Evolutionary conservation across 2,113 vertebrate genomes (phyloP).

Genomic region (Pyxicephalus adspersus): DNA sequence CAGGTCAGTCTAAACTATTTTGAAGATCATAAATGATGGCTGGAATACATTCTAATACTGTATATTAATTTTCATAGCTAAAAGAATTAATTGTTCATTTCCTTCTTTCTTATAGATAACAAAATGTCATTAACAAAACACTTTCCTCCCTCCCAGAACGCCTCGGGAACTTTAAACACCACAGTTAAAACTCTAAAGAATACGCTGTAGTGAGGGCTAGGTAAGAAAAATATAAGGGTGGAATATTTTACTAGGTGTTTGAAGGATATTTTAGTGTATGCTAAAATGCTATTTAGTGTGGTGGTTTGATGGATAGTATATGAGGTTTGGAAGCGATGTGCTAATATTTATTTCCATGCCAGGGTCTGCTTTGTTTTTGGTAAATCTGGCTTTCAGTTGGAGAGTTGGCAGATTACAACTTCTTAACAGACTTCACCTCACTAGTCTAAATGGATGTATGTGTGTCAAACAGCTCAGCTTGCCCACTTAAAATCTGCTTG

Average conservation of each 20-base stretch:
- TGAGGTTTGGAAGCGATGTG: slow-evolving; percentile 17
- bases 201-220: neutral
- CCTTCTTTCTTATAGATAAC: no score
- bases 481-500: slow-evolving; percentile 48
- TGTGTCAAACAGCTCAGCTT: slow-evolving; percentile 45
- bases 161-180: neutral
- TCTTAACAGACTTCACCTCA: slow-evolving; percentile 52
- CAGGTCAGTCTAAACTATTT: no score
- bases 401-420: slow-evolving; percentile 46
- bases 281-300: slow-evolving; percentile 35
- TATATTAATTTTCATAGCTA: no score
- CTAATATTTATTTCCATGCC: slow-evolving; percentile 48
- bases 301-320: slow-evolving; percentile 29
- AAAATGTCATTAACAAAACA: no score
- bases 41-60: no score
- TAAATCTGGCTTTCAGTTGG: slow-evolving; percentile 48
- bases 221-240: neutral
- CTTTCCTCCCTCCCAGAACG: neutral
- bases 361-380: slow-evolving; percentile 31
- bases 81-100: no score
- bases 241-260: slow-evolving; percentile 41
- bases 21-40: no score
- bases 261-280: slow-evolving; percentile 44
- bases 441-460: slow-evolving; percentile 52
- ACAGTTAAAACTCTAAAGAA: neutral